Evolutionary conservation across 2,888 invertebrate genomes (phyloP), one percentile per base, ranked within the genome.

Genomic region (Monopis laevigella): DNA sequence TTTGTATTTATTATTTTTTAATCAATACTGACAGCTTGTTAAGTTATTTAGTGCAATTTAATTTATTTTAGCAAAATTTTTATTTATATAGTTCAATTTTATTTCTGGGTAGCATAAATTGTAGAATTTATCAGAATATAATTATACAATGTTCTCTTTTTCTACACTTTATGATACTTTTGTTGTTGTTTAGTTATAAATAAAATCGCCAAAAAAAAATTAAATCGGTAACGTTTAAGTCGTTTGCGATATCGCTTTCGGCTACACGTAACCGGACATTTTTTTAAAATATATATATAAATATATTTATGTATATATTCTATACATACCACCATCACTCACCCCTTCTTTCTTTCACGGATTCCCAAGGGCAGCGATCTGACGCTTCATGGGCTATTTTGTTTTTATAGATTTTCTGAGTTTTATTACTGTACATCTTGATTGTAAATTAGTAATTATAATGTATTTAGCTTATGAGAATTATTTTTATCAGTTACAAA

Each of bases 41-140:
- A 32, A 10, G 17, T 32, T 32, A 32, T 14, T 32, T 14, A 32
- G 32, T 32, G 32, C 32, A 32, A 8, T 28, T 7, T 28, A 17
- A 32, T 32, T 32, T 17, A 32, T 32, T 17, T 32, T 32, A 17
- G n/a, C n/a, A n/a, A n/a, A n/a, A n/a, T n/a, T n/a, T n/a, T n/a
- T 16, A 17, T 16, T 16, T 3, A 11, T 30, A 12, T 30, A 3
- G 3, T 30, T 30, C 13, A 30, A 13, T 30, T 30, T 30, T 3
- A 30, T 30, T 12, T 30, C 24, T 21, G 8, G 8, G 24, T 12
- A 30, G n/a, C n/a, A 5, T 30, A 5, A 5, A 5, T 5, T 30
- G 3, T 30, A 30, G 11, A 13, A 7, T 30, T n/a, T 30, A 13
- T 30, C n/a, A n/a, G n/a, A n/a, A n/a, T 30, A 7, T 21, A 7